These are phyloP conservation scores for Ceratosolen fusciceps DNA, from an alignment of 1,140 invertebrate species.

Conservation along the genomic window DNA sequence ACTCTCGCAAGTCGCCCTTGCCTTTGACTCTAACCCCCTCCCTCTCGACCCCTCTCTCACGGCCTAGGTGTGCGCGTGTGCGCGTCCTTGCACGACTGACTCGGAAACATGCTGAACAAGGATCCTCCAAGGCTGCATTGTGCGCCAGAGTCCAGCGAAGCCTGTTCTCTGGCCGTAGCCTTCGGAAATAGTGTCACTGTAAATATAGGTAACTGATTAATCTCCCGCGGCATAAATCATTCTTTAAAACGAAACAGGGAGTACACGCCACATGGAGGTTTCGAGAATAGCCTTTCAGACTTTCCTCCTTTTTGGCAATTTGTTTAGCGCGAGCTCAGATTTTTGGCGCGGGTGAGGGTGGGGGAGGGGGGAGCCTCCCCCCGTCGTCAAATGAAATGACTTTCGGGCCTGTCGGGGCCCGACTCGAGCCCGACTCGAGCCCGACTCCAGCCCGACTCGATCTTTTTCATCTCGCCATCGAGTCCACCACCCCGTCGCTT, in stretches of 20 bases:
- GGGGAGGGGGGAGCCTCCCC: neutral
- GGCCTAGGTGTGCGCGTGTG: neutral
- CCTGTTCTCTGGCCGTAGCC: neutral
- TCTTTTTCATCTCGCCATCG: neutral
- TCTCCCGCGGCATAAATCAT: constrained; percentile 46
- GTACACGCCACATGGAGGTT: neutral
- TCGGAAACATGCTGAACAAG: constrained; percentile 18
- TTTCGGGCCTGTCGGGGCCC: neutral
- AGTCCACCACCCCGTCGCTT: neutral
- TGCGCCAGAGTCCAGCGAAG: constrained; percentile 18
- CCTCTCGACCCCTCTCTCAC: too few species aligned
- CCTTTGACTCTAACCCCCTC: neutral
- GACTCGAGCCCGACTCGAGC: neutral
- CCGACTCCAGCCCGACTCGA: neutral
- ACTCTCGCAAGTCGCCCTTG: too few species aligned
- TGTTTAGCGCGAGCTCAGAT: constrained; percentile 24
- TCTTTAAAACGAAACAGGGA: neutral
- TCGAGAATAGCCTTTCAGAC: neutral
- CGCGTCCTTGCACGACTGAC: constrained; percentile 18
- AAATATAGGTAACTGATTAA: constrained; percentile 47
- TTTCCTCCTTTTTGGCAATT: constrained; percentile 27
- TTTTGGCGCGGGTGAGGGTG: constrained; percentile 10
- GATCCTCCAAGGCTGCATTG: constrained; percentile 36
- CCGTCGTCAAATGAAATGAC: constrained; percentile 1
- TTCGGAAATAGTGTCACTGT: constrained; percentile 44